phyloP scores from a whole-genome alignment of 1,140 invertebrate genomes.

The Dreissena polymorpha region DNA sequence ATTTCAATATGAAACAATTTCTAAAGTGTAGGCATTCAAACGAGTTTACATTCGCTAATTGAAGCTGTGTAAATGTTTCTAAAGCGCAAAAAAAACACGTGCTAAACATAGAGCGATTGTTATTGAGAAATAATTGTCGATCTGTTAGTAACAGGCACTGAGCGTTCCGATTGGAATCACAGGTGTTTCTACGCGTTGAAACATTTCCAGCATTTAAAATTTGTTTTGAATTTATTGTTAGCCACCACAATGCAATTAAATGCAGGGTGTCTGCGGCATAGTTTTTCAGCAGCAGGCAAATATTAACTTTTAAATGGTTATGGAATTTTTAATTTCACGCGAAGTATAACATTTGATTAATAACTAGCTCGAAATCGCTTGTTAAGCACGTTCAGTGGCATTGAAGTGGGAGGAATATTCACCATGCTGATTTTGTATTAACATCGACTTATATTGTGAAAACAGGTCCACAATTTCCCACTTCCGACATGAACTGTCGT shows the following conservation, averaged over 20 bases:
- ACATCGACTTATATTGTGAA: too few relatives aligned
- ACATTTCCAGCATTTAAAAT: constrained; percentile 11
- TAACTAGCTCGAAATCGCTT: too few relatives aligned
- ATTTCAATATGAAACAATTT: constrained; percentile 49
- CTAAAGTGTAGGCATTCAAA: constrained; percentile 19
- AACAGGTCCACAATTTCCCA: too few relatives aligned
- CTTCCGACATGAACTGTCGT: too few relatives aligned
- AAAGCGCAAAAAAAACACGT: constrained; percentile 42
- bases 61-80: constrained; percentile 39
- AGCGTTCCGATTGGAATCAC: background rate
- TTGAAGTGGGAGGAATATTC: too few relatives aligned
- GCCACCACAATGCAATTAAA: constrained; percentile 6
- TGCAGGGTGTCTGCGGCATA: background rate
- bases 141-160: background rate
- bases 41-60: constrained; percentile 51
- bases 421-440: too few relatives aligned
- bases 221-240: constrained; percentile 3
- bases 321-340: background rate
- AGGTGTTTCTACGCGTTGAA: constrained; percentile 11
- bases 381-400: too few relatives aligned
- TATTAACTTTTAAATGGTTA: too few relatives aligned
- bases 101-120: constrained; percentile 27
- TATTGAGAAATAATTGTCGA: constrained; percentile 21
- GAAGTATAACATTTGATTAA: background rate
- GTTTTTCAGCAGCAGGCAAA: too few relatives aligned